These are phyloP conservation scores for Acronicta aceris DNA, from an alignment of 2,888 invertebrate genomes.

Conservation along the genomic window DNA sequence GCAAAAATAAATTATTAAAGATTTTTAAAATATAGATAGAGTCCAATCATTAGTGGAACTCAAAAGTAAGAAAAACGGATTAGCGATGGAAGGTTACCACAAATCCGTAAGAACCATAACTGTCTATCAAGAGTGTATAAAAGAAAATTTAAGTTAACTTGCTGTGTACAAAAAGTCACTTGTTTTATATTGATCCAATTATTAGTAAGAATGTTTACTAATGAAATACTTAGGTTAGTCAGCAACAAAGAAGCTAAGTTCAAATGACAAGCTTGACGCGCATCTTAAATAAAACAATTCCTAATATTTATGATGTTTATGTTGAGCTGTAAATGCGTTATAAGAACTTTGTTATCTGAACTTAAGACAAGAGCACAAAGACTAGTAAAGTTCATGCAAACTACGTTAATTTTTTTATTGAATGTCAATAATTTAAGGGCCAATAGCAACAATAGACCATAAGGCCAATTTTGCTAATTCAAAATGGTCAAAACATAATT, in stretches of 20 bases:
- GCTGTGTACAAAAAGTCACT: conserved; percentile 15
- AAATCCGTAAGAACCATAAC: no score
- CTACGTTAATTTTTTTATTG: not conserved
- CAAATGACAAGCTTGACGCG: conserved; percentile 22
- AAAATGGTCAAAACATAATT: no score
- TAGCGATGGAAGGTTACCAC: no score
- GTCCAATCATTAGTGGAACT: no score
- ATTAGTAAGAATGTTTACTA: conserved; percentile 54
- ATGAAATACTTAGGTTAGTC: conserved; percentile 50
- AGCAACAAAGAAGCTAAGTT: conserved; percentile 44
- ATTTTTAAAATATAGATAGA: not conserved
- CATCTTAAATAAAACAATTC: not conserved
- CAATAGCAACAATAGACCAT: not conserved
- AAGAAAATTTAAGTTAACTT: not conserved
- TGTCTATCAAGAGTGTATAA: no score
- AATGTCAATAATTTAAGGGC: not conserved
- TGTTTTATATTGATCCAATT: not conserved
- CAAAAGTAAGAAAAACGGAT: no score
- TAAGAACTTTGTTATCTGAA: conserved; percentile 36
- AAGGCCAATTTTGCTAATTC: no score
- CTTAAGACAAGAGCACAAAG: conserved; percentile 19
- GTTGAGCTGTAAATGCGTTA: not conserved
- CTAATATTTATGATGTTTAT: not conserved
- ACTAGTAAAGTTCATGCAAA: conserved; percentile 1
- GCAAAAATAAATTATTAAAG: not conserved